Base-by-base conservation (phyloP, 2,888 invertebrate genomes). In the Lithosia quadra region DNA sequence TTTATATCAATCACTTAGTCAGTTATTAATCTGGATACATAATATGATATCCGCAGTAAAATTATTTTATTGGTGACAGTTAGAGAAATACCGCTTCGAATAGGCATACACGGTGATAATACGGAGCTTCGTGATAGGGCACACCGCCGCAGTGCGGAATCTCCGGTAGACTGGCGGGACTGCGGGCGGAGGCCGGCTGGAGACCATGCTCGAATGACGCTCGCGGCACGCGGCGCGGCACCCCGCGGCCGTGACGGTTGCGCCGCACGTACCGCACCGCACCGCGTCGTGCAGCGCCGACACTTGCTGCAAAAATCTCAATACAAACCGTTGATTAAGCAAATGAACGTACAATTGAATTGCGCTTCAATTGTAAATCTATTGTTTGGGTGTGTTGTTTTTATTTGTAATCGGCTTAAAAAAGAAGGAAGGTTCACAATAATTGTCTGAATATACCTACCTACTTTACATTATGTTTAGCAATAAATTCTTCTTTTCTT, bases 121-220 rank as follows among this genome's bases (percentile, higher is more conserved):
- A 77, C 72, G 72, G 76, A 78, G 81, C 72, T 78, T 77, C 76
- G 75, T 78, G 73, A 77, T 85, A 83, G 75, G 85, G 69, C 53
- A 76, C 82, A 92, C 93, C 93, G 90, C 85, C 92, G 91, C 93
- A 91, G 86, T 91, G 92, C 93, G 91, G 91, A 88, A 91, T 86
- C 84, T 89, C 85, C 86, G 86, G 78, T 83, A 82, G 86, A 94
- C 94, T 94, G 93, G 81, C 89, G 87, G 81, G 77, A 72, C 76
- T 70, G 77, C 78, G 84, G 80, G 78, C 77, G 80, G 79, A 73
- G 77, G 76, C 76, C 78, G 76, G 79, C 69, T 69, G 68, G 77
- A 76, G 84, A 77, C 82, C 82, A 84, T 81, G 86, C 82, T 85
- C 76, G 81, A 82, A 71, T 77, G 76, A 78, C 79, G 82, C 79